Base-by-base conservation (phyloP, 2,797 vertebrate species). In the Gadopsis bispinosus region DNA sequence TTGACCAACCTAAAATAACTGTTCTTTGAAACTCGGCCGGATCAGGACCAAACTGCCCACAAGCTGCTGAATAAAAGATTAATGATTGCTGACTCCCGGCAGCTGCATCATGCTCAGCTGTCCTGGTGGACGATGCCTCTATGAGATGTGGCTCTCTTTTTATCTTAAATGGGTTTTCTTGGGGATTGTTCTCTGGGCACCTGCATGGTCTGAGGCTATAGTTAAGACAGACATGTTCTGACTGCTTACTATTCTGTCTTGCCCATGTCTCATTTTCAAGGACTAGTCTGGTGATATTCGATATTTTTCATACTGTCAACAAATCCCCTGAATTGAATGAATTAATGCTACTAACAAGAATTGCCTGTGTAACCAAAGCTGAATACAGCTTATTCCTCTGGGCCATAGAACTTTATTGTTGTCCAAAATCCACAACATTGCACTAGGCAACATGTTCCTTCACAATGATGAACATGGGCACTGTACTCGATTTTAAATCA, bases 21-120 rank as follows among this genome's bases (percentile, higher is more conserved):
- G 4, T 0, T 75, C 71, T 83, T 64, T 47, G 3, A 48, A 82
- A 80, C 66, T 41, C 39, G 60, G 50, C 50, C 22, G 1, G 16
- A 71, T 67, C 13, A 12, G 39, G 11, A 29, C 62, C 17, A 75
- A 83, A 76, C 75, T 76, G 59, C 51, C n/a, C 60, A 77, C n/a
- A 67, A 60, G 43, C 31, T 69, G 48, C 16, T 68, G 73, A 79
- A 78, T 79, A 71, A 55, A 87, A 84, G 65, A 84, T 83, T 47
- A 53, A 81, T 75, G 73, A 69, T 2, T 79, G 53, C 75, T 81
- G 78, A 68, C 48, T 56, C 14, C 19, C 31, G 45, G 64, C 56
- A 77, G 79, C 54, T 69, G 62, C 14, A 62, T 39, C 19, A 43
- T 39, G 54, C 29, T 45, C 0, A 10, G 41, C 10, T 48, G 47